A percentile compares a stretch with the other conserved stretches of the same genome.
Evolutionary conservation across 2,888 invertebrate species (phyloP).

Genomic region (Macrostomum cliftonense): DNA sequence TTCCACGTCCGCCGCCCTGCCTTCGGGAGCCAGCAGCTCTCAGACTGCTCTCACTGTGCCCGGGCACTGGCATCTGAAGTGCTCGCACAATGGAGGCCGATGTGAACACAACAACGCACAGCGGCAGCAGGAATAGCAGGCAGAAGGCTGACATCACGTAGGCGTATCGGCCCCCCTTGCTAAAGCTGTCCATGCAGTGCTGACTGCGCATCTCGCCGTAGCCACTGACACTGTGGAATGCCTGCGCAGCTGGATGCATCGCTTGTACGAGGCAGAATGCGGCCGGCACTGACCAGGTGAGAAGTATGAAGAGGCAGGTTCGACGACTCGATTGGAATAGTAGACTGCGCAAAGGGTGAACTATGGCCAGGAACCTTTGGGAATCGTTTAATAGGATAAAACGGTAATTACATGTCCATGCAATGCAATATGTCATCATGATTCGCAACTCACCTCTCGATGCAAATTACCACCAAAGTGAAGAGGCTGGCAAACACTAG

Average conservation of each 20-base stretch:
- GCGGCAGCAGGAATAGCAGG: conserved; percentile 34
- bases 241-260: conserved; percentile 16
- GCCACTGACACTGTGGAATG: conserved; percentile 25
- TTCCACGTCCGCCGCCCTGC: conserved; percentile 8
- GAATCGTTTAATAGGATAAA: no score
- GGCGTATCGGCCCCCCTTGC: conserved; percentile 27
- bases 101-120: conserved; percentile 30
- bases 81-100: conserved; percentile 22
- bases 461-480: no score
- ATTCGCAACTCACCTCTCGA: no score
- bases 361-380: conserved; percentile 37
- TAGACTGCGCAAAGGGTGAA: conserved; percentile 38
- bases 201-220: conserved; percentile 33
- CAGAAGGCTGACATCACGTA: conserved; percentile 38
- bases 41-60: conserved; percentile 16
- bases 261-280: conserved; percentile 22
- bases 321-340: conserved; percentile 29
- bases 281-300: conserved; percentile 35
- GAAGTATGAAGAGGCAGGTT: conserved; percentile 31
- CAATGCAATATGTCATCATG: no score
- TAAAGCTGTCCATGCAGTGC: conserved; percentile 35
- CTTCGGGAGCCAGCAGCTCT: background rate
- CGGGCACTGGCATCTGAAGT: conserved; percentile 18
- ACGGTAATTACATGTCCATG: no score
- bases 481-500: no score